phyloP scores from a whole-genome alignment of 2,888 invertebrate genomes.

The Hypomecis atomaria region DNA sequence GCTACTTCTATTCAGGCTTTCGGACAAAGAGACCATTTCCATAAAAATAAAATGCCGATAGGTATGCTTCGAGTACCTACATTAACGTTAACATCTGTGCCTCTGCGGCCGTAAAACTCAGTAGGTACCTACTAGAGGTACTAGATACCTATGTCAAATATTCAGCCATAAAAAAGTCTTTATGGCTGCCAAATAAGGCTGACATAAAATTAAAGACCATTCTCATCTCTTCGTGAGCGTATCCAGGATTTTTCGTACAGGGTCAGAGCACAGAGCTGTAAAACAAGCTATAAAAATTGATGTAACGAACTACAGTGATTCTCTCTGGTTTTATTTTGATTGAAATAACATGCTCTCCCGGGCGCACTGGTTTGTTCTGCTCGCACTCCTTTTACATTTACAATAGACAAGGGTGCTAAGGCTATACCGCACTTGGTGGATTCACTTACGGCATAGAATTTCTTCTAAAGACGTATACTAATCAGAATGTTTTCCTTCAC shows the following conservation, averaged over 20 bases:
- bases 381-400: no score
- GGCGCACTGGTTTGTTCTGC: no score
- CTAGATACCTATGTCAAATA: conserved; percentile 15
- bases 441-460: no score
- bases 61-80: conserved; percentile 9
- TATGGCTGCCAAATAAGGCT: conserved; percentile 21
- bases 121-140: conserved; percentile 6
- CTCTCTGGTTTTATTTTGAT: no score
- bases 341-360: no score
- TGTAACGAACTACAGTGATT: no score
- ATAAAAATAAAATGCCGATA: conserved; percentile 17
- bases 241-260: not conserved
- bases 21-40: conserved; percentile 12
- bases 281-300: no score
- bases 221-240: not conserved
- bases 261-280: not conserved
- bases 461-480: no score
- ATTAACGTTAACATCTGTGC: conserved; percentile 18
- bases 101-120: conserved; percentile 21
- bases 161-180: conserved; percentile 21
- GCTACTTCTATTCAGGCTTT: conserved; percentile 4
- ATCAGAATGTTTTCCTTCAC: no score
- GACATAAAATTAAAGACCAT: conserved; percentile 21
- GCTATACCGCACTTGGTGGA: no score
- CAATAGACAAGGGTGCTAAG: no score